Percentiles rank a stretch among this genome's conserved stretches.
Conservation (phyloP, 2,888 invertebrate species). For the Pristionchus maxplancki region DNA sequence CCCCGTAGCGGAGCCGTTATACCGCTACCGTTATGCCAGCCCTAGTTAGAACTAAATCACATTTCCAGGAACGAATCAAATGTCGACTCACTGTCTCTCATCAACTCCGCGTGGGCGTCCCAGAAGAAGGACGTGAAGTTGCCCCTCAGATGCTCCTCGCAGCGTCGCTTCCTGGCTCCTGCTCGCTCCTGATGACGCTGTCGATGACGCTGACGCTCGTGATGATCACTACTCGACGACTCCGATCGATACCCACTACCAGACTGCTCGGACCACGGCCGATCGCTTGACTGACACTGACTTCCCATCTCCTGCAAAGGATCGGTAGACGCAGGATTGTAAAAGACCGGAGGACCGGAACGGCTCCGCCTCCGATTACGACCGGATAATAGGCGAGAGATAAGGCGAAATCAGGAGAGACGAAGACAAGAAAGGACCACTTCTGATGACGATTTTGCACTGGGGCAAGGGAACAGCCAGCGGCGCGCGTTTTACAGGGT, state of each 20-base stretch:
- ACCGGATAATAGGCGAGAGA: neutral
- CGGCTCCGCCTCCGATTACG: neutral
- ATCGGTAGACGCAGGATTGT: neutral
- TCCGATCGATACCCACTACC: neutral
- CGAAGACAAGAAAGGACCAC: neutral
- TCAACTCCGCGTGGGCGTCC: conserved; percentile 1
- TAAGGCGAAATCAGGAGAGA: neutral
- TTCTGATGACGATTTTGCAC: neutral
- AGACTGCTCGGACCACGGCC: neutral
- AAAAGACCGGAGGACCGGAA: neutral
- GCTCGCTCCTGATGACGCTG: no score
- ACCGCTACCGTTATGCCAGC: no score
- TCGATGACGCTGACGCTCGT: no score
- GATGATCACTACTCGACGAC: no score
- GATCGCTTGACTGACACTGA: neutral
- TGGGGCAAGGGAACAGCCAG: neutral
- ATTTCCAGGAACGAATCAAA: neutral
- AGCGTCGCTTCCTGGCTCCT: neutral
- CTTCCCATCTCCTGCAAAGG: neutral
- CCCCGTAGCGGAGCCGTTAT: no score
- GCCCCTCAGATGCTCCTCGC: neutral
- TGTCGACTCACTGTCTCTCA: neutral
- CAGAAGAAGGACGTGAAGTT: conserved; percentile 39
- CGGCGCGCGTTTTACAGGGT: neutral
- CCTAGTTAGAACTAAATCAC: no score